Conservation (phyloP, 1,140 invertebrate genomes). For the Pemphigus obesinymphae region DNA sequence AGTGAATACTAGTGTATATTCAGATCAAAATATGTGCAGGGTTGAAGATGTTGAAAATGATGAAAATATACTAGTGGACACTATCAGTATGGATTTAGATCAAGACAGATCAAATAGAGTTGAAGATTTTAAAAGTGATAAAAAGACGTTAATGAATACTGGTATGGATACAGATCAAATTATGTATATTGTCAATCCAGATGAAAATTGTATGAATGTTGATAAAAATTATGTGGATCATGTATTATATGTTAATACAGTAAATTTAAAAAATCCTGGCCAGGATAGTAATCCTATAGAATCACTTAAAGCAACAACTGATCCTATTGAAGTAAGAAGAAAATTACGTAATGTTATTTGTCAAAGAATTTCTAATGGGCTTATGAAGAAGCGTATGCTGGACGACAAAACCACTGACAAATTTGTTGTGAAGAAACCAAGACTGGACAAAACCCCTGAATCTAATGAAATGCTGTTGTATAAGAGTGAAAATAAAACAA, state of each 20-base stretch:
- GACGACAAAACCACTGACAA: no score
- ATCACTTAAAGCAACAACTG: not conserved
- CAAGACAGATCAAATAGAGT: not conserved
- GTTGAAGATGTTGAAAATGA: not conserved
- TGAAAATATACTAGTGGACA: not conserved
- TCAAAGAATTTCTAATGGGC: not conserved
- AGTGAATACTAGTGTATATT: not conserved
- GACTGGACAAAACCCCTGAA: not conserved
- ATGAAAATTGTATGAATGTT: not conserved
- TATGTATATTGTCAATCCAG: not conserved
- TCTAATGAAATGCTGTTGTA: not conserved
- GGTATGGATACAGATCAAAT: not conserved
- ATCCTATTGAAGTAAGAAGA: not conserved
- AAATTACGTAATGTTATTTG: not conserved
- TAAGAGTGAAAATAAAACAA: not conserved
- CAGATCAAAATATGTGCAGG: not conserved
- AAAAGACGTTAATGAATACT: not conserved
- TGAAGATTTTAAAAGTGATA: not conserved
- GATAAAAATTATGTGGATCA: not conserved
- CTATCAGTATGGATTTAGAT: not conserved
- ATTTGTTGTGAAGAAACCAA: not conserved
- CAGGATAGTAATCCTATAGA: not conserved
- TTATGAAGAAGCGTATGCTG: no score
- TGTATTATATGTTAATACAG: no score
- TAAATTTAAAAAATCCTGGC: not conserved